A percentile compares a stretch with the other conserved stretches of the same genome.
phyloP scores from a whole-genome alignment of 2,888 invertebrate genomes.

The Parthenolecanium corni region DNA sequence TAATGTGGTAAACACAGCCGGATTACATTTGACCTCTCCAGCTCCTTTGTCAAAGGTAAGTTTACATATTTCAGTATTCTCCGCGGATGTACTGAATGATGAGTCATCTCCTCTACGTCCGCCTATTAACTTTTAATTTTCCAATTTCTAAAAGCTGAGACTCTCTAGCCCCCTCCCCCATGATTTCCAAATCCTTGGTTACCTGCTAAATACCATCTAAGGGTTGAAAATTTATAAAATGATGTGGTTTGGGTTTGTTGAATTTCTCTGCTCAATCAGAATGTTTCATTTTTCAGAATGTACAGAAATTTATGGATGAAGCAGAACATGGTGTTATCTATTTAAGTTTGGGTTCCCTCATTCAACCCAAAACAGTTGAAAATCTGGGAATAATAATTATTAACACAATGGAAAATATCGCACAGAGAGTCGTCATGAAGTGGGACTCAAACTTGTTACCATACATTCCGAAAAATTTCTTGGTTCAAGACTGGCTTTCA shows the following conservation, averaged over 20 bases:
- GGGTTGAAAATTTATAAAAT: neutral
- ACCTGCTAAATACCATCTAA: neutral
- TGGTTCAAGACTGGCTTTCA: slow-evolving; percentile 26
- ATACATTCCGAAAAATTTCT: slow-evolving; percentile 20
- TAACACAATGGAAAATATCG: slow-evolving; percentile 2
- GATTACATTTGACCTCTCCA: no score
- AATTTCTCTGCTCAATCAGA: neutral
- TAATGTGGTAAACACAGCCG: no score
- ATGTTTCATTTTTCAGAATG: neutral
- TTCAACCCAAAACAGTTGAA: slow-evolving; percentile 6
- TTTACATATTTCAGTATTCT: no score
- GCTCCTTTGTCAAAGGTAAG: no score
- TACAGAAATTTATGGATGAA: slow-evolving; percentile 21
- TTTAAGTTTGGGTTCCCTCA: slow-evolving; percentile 25
- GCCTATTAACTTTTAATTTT: no score
- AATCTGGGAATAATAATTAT: slow-evolving; percentile 1
- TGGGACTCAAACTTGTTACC: slow-evolving; percentile 24
- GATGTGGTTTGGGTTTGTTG: neutral
- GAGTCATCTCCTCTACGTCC: no score
- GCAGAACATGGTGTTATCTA: slow-evolving; percentile 23
- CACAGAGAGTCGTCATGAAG: slow-evolving; percentile 26
- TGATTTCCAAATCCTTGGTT: no score
- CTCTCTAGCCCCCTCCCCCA: no score
- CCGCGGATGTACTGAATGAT: no score
- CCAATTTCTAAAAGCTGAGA: no score